phyloP scores from a whole-genome alignment of 2,888 invertebrate genomes.

The Mythimna lalbum region DNA sequence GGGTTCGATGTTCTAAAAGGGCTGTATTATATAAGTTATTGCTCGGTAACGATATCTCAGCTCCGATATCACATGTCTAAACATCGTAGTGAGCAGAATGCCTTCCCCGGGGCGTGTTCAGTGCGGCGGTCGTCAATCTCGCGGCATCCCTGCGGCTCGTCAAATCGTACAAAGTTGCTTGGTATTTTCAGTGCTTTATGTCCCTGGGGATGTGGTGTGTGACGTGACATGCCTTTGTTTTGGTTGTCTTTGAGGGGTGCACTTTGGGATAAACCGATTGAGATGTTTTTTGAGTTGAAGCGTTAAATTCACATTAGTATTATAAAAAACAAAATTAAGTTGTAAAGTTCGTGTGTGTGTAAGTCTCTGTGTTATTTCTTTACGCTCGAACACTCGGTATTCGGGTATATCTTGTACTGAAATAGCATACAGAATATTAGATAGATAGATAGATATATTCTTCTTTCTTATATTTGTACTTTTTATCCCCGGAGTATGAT shows the following conservation, averaged over 20 bases:
- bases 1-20: conserved; percentile 27
- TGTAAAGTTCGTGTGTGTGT: too few relatives aligned
- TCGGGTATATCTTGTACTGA: too few relatives aligned
- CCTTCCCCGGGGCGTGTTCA: conserved; percentile 55
- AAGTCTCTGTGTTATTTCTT: too few relatives aligned
- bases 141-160: conserved; percentile 47
- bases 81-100: conserved; percentile 45
- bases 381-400: too few relatives aligned
- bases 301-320: background rate
- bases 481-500: too few relatives aligned
- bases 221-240: conserved; percentile 37
- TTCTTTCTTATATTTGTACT: too few relatives aligned
- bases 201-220: conserved; percentile 39
- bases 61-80: conserved; percentile 52
- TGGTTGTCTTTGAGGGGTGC: conserved; percentile 25
- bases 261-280: background rate
- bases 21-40: conserved; percentile 48
- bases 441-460: too few relatives aligned
- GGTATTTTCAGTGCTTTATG: conserved; percentile 49
- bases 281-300: background rate
- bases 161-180: conserved; percentile 54
- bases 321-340: too few relatives aligned
- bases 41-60: conserved; percentile 53
- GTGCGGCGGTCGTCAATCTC: conserved; percentile 57
- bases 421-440: too few relatives aligned